phyloP scores from a whole-genome alignment of 2,797 vertebrate genomes.

The Phaenicophaeus curvirostris region DNA sequence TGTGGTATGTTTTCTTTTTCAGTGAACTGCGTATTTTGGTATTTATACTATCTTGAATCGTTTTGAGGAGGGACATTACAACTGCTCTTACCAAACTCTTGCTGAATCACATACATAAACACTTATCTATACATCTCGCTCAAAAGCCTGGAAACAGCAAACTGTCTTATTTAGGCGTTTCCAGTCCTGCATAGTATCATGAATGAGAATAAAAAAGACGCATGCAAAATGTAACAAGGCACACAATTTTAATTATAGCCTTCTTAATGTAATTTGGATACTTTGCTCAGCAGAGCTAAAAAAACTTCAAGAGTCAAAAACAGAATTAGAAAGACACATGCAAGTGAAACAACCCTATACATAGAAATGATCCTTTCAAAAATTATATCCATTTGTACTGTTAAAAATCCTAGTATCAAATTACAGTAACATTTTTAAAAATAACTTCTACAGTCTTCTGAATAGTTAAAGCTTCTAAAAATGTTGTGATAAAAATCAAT shows the following conservation, averaged over 20 bases:
- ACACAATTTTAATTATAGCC: conserved; percentile 1
- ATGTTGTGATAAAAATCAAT: conserved; percentile 73
- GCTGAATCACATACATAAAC: not conserved
- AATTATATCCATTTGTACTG: conserved; percentile 13
- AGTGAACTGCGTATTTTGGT: not conserved
- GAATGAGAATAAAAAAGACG: not conserved
- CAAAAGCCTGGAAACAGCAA: not conserved
- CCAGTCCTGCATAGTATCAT: not conserved
- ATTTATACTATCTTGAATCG: not conserved
- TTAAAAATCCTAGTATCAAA: conserved; percentile 44
- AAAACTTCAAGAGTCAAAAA: conserved; percentile 39
- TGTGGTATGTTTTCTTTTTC: not conserved
- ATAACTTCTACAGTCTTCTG: conserved; percentile 37
- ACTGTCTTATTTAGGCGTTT: not conserved
- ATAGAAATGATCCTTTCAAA: conserved; percentile 17
- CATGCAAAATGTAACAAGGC: not conserved
- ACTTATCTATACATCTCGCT: not conserved
- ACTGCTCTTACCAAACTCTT: not conserved
- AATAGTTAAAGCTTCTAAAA: conserved; percentile 72
- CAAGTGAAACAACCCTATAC: not conserved
- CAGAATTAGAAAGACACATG: not conserved
- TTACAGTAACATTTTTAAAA: conserved; percentile 56
- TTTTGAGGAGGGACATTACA: not conserved
- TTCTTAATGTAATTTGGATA: conserved; percentile 7
- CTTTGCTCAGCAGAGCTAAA: conserved; percentile 35